Evolutionary conservation across 2,888 invertebrate genomes (phyloP).

Genomic region (Rhaphigaster nebulosa): DNA sequence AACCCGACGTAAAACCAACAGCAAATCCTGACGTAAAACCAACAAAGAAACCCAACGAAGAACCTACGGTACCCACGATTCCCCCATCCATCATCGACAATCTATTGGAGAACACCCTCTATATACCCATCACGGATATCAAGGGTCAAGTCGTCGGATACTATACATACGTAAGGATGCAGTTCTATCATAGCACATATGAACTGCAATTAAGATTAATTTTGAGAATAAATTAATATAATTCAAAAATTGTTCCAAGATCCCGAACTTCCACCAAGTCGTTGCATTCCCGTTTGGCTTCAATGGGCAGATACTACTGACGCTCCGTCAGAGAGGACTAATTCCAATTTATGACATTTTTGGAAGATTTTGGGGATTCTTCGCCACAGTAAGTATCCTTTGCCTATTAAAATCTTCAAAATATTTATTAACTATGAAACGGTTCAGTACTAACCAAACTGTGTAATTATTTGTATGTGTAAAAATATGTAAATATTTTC

Average conservation of each 20-base stretch:
- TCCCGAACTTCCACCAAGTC: background rate
- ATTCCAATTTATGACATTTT: slow-evolving; percentile 9
- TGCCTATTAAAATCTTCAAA: background rate
- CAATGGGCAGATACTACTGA: background rate
- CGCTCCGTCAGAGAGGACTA: background rate
- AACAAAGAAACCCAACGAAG: background rate
- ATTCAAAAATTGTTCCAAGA: background rate
- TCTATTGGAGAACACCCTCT: background rate
- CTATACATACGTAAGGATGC: background rate
- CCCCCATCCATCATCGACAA: background rate
- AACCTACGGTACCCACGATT: background rate
- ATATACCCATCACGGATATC: background rate
- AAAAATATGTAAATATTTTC: too few relatives aligned
- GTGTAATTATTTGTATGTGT: too few relatives aligned
- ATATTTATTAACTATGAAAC: background rate
- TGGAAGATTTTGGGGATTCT: slow-evolving; percentile 30
- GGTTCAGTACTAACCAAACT: too few relatives aligned
- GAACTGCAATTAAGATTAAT: background rate
- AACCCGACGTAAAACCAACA: background rate
- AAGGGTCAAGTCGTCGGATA: background rate
- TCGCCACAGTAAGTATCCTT: background rate
- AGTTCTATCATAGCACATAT: background rate
- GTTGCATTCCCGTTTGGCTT: background rate
- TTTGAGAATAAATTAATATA: background rate
- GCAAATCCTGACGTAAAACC: background rate